phyloP scores from a whole-genome alignment of 2,113 vertebrate genomes.

The Ondatra zibethicus region DNA sequence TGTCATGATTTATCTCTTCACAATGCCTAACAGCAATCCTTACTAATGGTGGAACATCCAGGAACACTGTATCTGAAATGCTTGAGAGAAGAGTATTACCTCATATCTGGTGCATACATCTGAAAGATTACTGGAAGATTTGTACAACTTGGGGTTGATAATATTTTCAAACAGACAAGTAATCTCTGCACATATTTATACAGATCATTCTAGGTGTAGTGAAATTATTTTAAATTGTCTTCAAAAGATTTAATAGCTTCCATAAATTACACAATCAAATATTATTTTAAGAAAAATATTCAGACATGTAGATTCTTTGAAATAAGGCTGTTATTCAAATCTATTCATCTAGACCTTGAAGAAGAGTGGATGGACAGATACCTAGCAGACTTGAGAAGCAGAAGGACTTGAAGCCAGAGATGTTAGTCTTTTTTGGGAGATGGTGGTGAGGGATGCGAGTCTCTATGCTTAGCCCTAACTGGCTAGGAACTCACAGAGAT shows the following conservation, averaged over 20 bases:
- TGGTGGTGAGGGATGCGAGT: no score
- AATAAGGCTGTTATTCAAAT: constrained; percentile 66
- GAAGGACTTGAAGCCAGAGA: background rate
- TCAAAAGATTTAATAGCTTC: background rate
- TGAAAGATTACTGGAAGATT: background rate
- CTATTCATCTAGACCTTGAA: constrained; percentile 37
- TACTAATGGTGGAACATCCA: background rate
- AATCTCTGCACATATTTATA: background rate
- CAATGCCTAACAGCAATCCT: background rate
- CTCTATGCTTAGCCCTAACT: background rate
- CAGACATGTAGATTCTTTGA: constrained; percentile 39
- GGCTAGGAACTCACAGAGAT: background rate
- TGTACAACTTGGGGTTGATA: background rate
- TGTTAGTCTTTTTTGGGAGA: background rate
- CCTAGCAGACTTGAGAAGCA: background rate
- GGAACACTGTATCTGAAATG: background rate
- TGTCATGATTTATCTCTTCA: background rate
- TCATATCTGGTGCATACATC: background rate
- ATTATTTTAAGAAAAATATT: constrained; percentile 43
- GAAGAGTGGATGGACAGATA: background rate
- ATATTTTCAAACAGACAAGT: background rate
- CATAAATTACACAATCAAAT: background rate
- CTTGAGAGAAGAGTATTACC: background rate
- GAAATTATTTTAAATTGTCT: constrained; percentile 13
- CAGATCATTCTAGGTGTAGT: background rate